Base-by-base conservation (phyloP, 2,888 invertebrate genomes). In the Athalia circularis region DNA sequence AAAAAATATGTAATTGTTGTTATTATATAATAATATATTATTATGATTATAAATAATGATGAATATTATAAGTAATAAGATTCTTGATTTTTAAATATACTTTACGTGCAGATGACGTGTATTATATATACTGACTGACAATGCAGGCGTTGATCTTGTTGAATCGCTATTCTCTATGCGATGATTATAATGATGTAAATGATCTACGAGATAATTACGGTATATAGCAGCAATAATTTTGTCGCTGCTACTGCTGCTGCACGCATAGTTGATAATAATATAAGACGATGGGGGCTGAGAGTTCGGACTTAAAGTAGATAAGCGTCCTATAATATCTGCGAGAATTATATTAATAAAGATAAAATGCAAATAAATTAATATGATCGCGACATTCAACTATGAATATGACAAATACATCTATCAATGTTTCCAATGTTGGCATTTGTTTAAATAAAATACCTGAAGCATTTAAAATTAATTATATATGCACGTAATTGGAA, bases 371-470 rank as follows among this genome's bases (percentile, higher is more conserved):
- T 68, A 59, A 11, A 76, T 64, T 75, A 54, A 75, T 64, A 75
- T 75, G 64, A 77, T 81, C 79, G 78, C 80, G 57, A 64, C 77
- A 74, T 79, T 74, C 74, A 75, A 70, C 50, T 72, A 72, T 72
- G 61, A 52, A 70, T 80, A 82, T 80, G 80, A 82, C 80, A 79
- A 80, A 83, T 82, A 85, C 83, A 84, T 86, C 83, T 87, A 88
- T 88, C 85, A 85, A 87, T 88, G 87, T 88, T 88, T 87, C 85
- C 84, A 87, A 87, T 86, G 87, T 88, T 88, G 88, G 84, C 83
- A 85, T 88, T 88, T 87, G 87, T 86, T 88, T 88, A 79, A 87
- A 88, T 87, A 86, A 88, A 29, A 87, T 85, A 83, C 83, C 84
- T 81, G 86, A 78, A 86, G 85, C 84, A 87, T 86, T 87, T 84